Conservation (phyloP, 1,140 invertebrate species). For the Leptopilina clavipes region DNA sequence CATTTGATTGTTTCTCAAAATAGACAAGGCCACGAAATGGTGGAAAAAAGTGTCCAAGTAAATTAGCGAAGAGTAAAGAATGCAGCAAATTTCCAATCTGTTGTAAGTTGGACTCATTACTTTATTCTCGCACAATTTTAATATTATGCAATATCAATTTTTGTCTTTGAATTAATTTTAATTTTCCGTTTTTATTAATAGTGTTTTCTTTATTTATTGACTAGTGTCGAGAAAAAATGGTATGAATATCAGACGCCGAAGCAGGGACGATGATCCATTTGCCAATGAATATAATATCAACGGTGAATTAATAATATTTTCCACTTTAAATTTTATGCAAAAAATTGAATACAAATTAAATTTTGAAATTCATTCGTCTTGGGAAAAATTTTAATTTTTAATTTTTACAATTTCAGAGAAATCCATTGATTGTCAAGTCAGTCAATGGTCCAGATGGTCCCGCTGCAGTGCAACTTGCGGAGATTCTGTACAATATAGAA, state of each 20-base stretch:
- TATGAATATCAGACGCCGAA: slow-evolving; percentile 34
- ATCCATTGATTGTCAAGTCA: slow-evolving; percentile 76
- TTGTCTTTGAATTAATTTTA: too few species aligned
- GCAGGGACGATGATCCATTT: slow-evolving; percentile 17
- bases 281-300: background rate
- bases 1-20: slow-evolving; percentile 59
- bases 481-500: slow-evolving; percentile 72
- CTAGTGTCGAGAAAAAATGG: background rate
- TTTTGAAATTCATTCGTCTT: too few species aligned
- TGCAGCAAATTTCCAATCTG: slow-evolving; percentile 71
- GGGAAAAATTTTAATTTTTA: too few species aligned
- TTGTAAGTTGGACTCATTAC: slow-evolving; percentile 57
- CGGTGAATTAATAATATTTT: slow-evolving; percentile 22
- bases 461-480: slow-evolving; percentile 79
- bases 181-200: background rate
- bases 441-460: slow-evolving; percentile 80
- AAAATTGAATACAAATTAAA: too few species aligned
- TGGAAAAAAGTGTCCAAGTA: slow-evolving; percentile 81
- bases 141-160: too few species aligned
- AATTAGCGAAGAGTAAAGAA: slow-evolving; percentile 74
- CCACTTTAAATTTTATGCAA: too few species aligned
- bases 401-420: slow-evolving; percentile 43
- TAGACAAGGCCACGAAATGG: slow-evolving; percentile 77
- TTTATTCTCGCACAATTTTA: too few species aligned
- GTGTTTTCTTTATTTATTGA: too few species aligned